phyloP scores from a whole-genome alignment of 92 coral and sea anemone species.

The Chrysogorgia sp. region DNA sequence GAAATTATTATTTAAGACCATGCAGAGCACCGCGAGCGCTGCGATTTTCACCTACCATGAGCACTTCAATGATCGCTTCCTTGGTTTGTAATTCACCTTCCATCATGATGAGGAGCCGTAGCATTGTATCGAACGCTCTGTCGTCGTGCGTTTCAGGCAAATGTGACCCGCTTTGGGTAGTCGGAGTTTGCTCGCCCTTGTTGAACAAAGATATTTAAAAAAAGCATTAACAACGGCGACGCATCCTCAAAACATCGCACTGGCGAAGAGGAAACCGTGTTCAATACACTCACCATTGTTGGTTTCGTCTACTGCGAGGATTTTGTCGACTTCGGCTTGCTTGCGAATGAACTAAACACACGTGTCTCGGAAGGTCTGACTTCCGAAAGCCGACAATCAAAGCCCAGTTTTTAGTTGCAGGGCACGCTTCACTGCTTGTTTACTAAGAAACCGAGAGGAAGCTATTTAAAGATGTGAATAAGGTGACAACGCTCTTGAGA shows the following conservation, averaged over 20 bases:
- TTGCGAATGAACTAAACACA: too few relatives aligned
- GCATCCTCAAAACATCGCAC: background rate
- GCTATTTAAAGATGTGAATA: conserved; percentile 33
- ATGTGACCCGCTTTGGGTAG: background rate
- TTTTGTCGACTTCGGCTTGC: too few relatives aligned
- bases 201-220: too few relatives aligned
- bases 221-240: background rate
- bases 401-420: background rate
- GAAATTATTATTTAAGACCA: too few relatives aligned
- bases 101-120: conserved; percentile 81
- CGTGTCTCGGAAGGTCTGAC: too few relatives aligned
- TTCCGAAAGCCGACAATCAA: background rate
- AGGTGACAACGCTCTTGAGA: background rate
- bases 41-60: conserved; percentile 93
- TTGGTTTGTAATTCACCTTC: conserved; percentile 94
- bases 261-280: too few relatives aligned
- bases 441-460: conserved; percentile 15
- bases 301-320: too few relatives aligned
- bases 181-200: conserved; percentile 4
- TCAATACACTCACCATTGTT: too few relatives aligned
- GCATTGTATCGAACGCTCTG: conserved; percentile 82
- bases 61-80: conserved; percentile 86
- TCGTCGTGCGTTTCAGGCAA: conserved; percentile 46
- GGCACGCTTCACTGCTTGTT: conserved; percentile 27
- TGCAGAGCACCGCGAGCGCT: too few relatives aligned